Percentiles rank a stretch among this genome's conserved stretches.
These are phyloP conservation scores for Thelaira solivaga DNA, from an alignment of 2,888 invertebrate genomes.

Conservation along the genomic window DNA sequence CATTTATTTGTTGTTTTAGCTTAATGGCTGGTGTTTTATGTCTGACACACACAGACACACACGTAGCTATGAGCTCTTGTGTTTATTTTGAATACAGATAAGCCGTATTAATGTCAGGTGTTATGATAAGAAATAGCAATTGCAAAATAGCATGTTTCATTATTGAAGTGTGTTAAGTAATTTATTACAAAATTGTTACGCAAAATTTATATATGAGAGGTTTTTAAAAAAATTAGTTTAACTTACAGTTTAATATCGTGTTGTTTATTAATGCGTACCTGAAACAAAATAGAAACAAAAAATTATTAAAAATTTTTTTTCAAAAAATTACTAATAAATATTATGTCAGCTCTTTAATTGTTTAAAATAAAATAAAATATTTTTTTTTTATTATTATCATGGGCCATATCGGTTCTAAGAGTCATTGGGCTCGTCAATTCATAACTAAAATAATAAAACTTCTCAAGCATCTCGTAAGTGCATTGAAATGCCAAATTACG, in stretches of 20 bases:
- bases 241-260: not conserved
- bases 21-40: not conserved
- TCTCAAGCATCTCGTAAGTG: no score
- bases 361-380: no score
- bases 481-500: no score
- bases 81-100: conserved; percentile 17
- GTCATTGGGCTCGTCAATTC: no score
- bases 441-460: no score
- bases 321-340: no score
- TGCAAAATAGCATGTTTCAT: not conserved
- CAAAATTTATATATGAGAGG: not conserved
- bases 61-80: no score
- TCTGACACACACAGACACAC: no score
- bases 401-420: no score
- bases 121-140: conserved; percentile 10
- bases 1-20: not conserved
- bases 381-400: no score
- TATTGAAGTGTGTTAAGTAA: not conserved
- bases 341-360: no score
- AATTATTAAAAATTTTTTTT: not conserved
- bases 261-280: not conserved
- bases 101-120: conserved; percentile 38
- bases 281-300: not conserved
- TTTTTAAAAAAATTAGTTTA: not conserved
- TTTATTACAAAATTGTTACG: not conserved